Conservation (phyloP, 2,113 vertebrate species). For the Nothoprocta pentlandii region DNA sequence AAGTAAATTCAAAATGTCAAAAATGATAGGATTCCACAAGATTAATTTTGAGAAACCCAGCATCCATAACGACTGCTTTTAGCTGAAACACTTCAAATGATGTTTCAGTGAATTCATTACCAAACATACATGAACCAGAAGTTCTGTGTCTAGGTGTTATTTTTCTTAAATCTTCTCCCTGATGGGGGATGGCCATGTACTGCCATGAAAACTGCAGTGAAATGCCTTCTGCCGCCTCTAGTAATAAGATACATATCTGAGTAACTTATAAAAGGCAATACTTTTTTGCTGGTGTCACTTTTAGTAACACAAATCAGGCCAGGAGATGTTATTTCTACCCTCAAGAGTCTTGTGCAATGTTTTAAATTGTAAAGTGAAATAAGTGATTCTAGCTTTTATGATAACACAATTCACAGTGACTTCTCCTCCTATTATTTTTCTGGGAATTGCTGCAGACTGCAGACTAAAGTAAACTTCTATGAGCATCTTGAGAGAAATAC, state of each 20-base stretch:
- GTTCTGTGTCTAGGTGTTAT: background rate
- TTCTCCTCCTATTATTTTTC: constrained; percentile 50
- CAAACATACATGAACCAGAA: background rate
- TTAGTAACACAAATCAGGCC: constrained; percentile 23
- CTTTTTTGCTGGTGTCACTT: background rate
- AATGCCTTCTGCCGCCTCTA: background rate
- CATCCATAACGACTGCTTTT: background rate
- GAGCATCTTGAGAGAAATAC: constrained; percentile 56
- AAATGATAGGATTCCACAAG: background rate
- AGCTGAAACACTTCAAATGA: background rate
- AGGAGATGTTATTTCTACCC: constrained; percentile 39
- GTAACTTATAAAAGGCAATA: background rate
- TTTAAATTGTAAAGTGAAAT: constrained; percentile 54
- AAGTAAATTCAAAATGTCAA: background rate
- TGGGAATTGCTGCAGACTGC: constrained; percentile 38
- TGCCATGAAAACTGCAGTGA: background rate
- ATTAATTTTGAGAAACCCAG: background rate
- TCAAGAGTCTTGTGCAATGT: constrained; percentile 2
- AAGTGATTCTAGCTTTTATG: constrained; percentile 49
- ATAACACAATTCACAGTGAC: constrained; percentile 52
- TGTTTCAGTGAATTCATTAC: constrained; percentile 10
- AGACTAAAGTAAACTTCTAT: constrained; percentile 36
- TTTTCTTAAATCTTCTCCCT: background rate
- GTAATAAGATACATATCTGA: background rate
- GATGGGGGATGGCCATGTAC: background rate